Base-by-base conservation (phyloP, 2,797 vertebrate genomes). In the Spondyliosoma cantharus region DNA sequence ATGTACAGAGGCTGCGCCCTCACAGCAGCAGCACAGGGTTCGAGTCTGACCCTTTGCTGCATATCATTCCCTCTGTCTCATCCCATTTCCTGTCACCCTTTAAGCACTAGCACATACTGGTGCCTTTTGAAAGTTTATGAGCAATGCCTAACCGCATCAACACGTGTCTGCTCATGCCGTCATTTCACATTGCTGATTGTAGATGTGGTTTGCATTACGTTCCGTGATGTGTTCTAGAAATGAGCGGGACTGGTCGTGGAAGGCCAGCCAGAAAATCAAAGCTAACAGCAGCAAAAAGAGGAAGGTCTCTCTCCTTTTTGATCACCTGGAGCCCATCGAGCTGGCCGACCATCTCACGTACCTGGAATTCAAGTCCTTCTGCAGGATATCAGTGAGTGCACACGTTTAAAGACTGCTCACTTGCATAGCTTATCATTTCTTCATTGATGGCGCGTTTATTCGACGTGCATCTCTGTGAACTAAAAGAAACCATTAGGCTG, bases 301-400 rank as follows among this genome's bases (percentile, higher is more conserved):
- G 89, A 98, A 98, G 91, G 96, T 98, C 8, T 98, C 97, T 0
- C 95, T 98, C 56, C 96, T 98, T 50, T 98, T 98, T 76, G 97
- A 98, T 89, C 97, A 98, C 73, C 93, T 98, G 88, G 97, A 98
- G 89, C 97, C 97, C 11, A 95, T 95, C 42, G 97, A 98, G 85
- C 87, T 98, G 64, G 97, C 97, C 0, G 97, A 98, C 48, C 97
- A 98, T 75, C 96, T 98, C 68, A 98, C 96, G 74, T 97, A 95
- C 89, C 95, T 98, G 72, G 97, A 98, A 86, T 98, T 97, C 83
- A 98, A 98, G 88, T 97, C 97, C 62, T 98, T 98, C 89, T 96
- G 97, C 89, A 96, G 96, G 92, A 97, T 98, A 93, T 96, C 97
- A 48, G 97, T 98, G 93, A 91, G 97, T 94, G 72, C 13, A 45